A percentile compares a stretch with the other conserved stretches of the same genome.
Conservation (phyloP, 2,797 vertebrate genomes). For the Spheniscus humboldti region DNA sequence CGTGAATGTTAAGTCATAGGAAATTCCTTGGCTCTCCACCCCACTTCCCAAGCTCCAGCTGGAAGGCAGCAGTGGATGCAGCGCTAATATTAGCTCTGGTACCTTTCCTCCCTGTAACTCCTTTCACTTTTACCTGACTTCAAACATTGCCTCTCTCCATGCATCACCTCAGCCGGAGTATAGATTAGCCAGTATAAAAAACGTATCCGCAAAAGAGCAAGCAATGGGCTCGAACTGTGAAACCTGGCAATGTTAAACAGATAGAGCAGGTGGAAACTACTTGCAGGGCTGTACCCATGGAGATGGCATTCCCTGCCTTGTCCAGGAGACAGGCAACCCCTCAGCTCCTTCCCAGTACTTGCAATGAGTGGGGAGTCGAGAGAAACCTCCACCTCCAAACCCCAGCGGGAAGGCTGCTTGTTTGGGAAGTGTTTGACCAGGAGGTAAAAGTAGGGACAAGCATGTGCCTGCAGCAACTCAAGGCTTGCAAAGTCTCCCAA, state of each 20-base stretch:
- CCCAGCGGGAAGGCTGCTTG: not conserved
- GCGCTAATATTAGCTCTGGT: constrained; percentile 7
- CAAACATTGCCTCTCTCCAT: not conserved
- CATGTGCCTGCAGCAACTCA: not conserved
- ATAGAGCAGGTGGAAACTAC: not conserved
- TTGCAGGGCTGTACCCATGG: not conserved
- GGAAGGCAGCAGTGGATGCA: not conserved
- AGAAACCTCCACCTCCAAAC: not conserved
- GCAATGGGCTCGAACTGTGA: not conserved
- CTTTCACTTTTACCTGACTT: constrained; percentile 49
- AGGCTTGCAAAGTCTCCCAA: not conserved
- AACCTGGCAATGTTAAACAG: not conserved
- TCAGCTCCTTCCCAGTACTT: not conserved
- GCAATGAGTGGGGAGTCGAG: not conserved
- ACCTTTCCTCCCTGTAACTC: not conserved
- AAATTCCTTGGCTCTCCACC: constrained; percentile 58
- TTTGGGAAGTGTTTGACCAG: not conserved
- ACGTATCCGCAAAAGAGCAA: not conserved
- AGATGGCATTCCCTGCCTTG: not conserved
- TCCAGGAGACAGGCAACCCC: not conserved
- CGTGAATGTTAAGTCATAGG: constrained; percentile 34
- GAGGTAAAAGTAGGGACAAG: not conserved
- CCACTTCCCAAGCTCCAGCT: constrained; percentile 7
- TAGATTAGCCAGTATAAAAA: not conserved
- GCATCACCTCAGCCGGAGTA: not conserved